Evolutionary conservation across 2,888 invertebrate genomes (phyloP).

Genomic region (Sthenelais limicola): DNA sequence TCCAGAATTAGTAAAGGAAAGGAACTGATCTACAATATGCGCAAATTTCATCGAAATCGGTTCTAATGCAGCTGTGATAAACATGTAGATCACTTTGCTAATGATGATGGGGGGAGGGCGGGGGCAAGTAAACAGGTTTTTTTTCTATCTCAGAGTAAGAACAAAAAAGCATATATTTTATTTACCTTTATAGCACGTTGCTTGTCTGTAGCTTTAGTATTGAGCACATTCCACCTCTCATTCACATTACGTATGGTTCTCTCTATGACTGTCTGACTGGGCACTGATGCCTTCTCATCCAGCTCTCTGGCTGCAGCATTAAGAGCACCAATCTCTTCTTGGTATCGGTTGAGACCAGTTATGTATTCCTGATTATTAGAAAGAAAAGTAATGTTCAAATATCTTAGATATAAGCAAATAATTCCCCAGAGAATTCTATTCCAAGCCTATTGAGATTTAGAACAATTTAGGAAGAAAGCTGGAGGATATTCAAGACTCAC

Average conservation of each 20-base stretch:
- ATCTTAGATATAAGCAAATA: no score
- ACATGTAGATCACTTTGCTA: no score
- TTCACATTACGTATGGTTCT: slow-evolving; percentile 57
- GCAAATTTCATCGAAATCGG: no score
- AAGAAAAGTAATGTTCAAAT: no score
- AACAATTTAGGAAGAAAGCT: neutral
- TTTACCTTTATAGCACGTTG: slow-evolving; percentile 30
- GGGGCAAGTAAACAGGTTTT: no score
- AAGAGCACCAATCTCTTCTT: slow-evolving; percentile 85
- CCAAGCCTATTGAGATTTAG: neutral
- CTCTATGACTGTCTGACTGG: slow-evolving; percentile 55
- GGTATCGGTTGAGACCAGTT: slow-evolving; percentile 80
- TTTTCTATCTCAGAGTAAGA: no score
- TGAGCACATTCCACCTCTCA: slow-evolving; percentile 56
- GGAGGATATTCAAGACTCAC: slow-evolving; percentile 37
- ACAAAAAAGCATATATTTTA: no score
- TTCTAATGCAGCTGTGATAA: no score
- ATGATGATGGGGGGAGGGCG: no score
- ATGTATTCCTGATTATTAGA: slow-evolving; percentile 56
- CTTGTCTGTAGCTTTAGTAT: slow-evolving; percentile 38
- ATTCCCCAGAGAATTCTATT: no score
- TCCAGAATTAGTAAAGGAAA: no score
- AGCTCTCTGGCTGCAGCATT: slow-evolving; percentile 86
- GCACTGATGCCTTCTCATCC: slow-evolving; percentile 79
- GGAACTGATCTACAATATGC: no score